Evolutionary conservation across 1,140 invertebrate genomes (phyloP), one percentile per base, ranked within the genome.

Genomic region (Anthonomus grandis): DNA sequence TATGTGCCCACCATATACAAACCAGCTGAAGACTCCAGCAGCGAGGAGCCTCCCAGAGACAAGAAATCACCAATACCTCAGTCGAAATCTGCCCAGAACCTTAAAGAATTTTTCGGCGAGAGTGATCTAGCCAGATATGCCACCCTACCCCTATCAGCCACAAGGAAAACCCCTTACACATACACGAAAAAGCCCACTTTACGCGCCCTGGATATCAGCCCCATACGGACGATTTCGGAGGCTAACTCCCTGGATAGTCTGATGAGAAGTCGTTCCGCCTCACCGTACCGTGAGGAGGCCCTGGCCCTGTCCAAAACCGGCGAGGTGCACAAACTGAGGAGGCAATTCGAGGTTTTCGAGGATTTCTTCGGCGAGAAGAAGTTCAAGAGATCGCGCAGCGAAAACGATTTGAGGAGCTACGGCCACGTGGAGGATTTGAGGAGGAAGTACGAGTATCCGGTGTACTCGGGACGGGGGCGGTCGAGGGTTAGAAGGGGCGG

Each of bases 101-200:
- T 91, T 31, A 89, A 88, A 65, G 88, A 90, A 42, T 69, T 90
- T 0, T 90, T 87, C 64, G 89, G 89, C 0, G 88, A 91, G 70
- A 78, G 75, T 10, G 77, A 82, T 2, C 39, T 71, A 25, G 49
- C 64, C 41, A 62, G 65, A 62, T 71, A 73, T 58, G 66, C 70
- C 10, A 73, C 70, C 9, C 50, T 73, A 9, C 72, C 72, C 6
- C 49, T 69, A 42, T 61, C 72, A 37, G 62, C 65, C 44, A 66
- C 65, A 27, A 56, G 60, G 52, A 64, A 67, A 63, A 34, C 60
- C 27, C 55, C 66, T 9, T 63, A 68, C 39, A 39, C 60, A 21
- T 64, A 48, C 45, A 52, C 72, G 1, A 45, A 57, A 42, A 59
- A 58, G 17, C 62, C 64, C n/a, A 45, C 64, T 18, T 51, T 70